A percentile compares a stretch with the other conserved stretches of the same genome.
Conservation (phyloP, 2,888 invertebrate species). For the Cheilosia variabilis region DNA sequence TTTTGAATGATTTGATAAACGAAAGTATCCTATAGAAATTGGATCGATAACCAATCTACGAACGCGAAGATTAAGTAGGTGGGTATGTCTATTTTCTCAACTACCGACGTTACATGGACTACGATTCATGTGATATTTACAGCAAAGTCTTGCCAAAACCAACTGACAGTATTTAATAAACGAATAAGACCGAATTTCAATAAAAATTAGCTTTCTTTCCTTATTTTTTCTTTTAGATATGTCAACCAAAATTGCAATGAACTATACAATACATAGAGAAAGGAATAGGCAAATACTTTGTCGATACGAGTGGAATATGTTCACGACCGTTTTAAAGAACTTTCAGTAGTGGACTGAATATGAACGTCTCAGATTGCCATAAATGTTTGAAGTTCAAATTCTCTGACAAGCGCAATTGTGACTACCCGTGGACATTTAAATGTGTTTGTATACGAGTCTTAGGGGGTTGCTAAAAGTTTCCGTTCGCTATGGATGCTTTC, state of each 20-base stretch:
- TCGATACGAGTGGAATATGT: conserved; percentile 44
- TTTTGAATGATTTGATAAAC: conserved; percentile 9
- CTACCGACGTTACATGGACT: conserved; percentile 23
- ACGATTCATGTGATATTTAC: background rate
- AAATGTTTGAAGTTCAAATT: conserved; percentile 61
- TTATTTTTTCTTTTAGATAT: conserved; percentile 2
- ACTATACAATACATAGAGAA: conserved; percentile 22
- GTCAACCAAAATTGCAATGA: background rate
- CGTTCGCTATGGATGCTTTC: conserved; percentile 50
- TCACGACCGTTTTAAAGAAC: conserved; percentile 82
- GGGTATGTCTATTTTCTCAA: background rate
- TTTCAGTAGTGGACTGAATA: conserved; percentile 83
- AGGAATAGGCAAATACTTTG: conserved; percentile 36
- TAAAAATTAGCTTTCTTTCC: conserved; percentile 19
- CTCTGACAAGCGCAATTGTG: conserved; percentile 69
- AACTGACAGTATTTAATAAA: conserved; percentile 26
- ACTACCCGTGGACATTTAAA: conserved; percentile 20
- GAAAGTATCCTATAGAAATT: conserved; percentile 58
- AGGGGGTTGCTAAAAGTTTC: conserved; percentile 69
- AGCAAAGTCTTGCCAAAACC: background rate
- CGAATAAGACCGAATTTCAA: conserved; percentile 2
- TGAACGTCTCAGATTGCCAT: conserved; percentile 73
- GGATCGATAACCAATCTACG: conserved; percentile 66
- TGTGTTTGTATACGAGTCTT: conserved; percentile 34
- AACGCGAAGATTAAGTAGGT: conserved; percentile 31